Base-by-base conservation (phyloP, 2,888 invertebrate species). In the Bimastos eiseni region DNA sequence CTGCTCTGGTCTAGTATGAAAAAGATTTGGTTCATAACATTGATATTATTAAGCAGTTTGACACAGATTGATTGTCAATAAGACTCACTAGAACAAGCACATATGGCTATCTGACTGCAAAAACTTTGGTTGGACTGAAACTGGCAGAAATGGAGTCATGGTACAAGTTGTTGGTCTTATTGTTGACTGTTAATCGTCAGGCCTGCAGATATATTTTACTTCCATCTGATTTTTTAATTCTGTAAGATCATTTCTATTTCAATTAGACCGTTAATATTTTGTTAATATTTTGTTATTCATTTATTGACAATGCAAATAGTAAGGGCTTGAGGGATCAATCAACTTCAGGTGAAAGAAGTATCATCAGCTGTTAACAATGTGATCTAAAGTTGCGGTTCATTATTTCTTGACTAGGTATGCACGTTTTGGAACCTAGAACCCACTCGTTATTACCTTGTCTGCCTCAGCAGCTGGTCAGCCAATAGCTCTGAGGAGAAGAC, bases 351-450 rank as follows among this genome's bases (percentile, higher is more conserved):
- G 49, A 15, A 49, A 49, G 21, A 49, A 41, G 15, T 41, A 41
- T 41, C 8, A 41, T 13, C 15, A n/a, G 49, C 15, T 49, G 5
- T 2, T 30, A 55, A 24, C 30, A 55, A 55, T 30, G 24, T 4
- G 37, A 86, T 86, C 17, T 34, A 36, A 8, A 33, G 36, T 86
- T 8, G 84, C 6, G 15, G 15, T 86, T 34, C 21, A n/a, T 86
- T n/a, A 13, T 70, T n/a, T 6, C 30, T 70, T 70, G 11, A 70
- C 86, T 37, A 86, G 86, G 37, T 34, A 15, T 86, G 86, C n/a
- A 86, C 86, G 34, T 86, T 86, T 86, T 86, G 86, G 86, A 86
- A 86, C 37, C 86, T 86, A 8, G 86, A 86, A 24, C 86, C 86
- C 36, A 36, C 86, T 34, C 86, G 37, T 13, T 36, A 30, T 37